A percentile compares a stretch with the other conserved stretches of the same genome.
phyloP scores from a whole-genome alignment of 2,888 invertebrate species.

The Philaethria dido region DNA sequence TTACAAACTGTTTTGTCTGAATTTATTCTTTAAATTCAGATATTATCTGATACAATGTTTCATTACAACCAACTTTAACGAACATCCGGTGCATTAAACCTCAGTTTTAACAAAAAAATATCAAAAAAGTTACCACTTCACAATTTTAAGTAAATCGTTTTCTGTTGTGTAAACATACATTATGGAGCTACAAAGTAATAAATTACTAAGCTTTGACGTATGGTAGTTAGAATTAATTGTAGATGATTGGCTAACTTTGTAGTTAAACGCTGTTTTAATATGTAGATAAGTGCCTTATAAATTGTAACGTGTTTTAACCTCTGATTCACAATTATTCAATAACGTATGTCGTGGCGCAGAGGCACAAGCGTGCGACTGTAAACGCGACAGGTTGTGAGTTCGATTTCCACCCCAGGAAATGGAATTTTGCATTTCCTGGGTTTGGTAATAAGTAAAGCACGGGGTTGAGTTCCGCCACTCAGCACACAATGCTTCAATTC shows the following conservation, averaged over 20 bases:
- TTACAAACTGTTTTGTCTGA: too few relatives aligned
- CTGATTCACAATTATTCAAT: background rate
- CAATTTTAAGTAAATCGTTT: slow-evolving; percentile 13
- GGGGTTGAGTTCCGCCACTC: too few relatives aligned
- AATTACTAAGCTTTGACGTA: slow-evolving; percentile 51
- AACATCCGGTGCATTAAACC: slow-evolving; percentile 2
- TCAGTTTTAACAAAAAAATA: background rate
- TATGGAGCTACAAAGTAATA: slow-evolving; percentile 37
- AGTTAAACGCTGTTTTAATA: slow-evolving; percentile 1
- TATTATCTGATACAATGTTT: background rate
- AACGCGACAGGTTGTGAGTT: too few relatives aligned
- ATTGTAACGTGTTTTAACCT: background rate
- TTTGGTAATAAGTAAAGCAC: too few relatives aligned
- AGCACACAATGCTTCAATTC: too few relatives aligned
- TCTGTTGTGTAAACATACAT: slow-evolving; percentile 4
- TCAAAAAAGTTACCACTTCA: slow-evolving; percentile 14
- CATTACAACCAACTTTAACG: background rate
- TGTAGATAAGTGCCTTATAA: background rate
- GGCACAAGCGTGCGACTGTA: too few relatives aligned
- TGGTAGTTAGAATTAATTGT: slow-evolving; percentile 33
- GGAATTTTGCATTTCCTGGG: too few relatives aligned
- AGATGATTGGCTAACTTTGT: slow-evolving; percentile 20
- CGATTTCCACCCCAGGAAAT: too few relatives aligned
- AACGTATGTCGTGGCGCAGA: too few relatives aligned
- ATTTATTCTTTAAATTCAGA: too few relatives aligned